These are phyloP conservation scores for Procavia capensis DNA, from an alignment of 2,113 vertebrate species.

Conservation along the genomic window DNA sequence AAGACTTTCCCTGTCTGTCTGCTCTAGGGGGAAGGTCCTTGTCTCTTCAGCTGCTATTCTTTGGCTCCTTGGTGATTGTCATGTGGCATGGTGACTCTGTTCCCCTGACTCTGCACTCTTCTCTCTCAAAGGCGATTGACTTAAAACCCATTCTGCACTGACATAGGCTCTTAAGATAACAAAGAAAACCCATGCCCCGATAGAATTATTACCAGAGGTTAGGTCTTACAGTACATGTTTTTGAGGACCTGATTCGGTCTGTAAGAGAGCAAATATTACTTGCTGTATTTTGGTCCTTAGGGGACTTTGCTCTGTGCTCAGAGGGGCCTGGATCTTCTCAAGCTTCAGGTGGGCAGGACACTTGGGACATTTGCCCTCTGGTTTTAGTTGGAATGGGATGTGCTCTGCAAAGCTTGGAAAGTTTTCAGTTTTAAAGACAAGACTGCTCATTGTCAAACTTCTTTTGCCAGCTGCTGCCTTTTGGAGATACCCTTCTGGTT, in stretches of 20 bases:
- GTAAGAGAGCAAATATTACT: neutral
- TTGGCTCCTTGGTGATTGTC: neutral
- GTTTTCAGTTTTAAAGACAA: neutral
- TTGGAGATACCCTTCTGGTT: neutral
- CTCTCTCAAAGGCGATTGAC: neutral
- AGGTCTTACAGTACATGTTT: neutral
- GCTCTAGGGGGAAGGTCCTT: neutral
- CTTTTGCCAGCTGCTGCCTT: neutral
- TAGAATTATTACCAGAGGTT: neutral
- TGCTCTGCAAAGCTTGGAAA: slow-evolving; percentile 17
- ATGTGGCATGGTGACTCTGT: no score
- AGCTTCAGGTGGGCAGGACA: neutral
- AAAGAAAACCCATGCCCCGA: neutral
- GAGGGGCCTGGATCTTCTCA: neutral
- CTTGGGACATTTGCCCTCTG: slow-evolving; percentile 7
- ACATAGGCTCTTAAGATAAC: neutral
- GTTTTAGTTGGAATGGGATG: slow-evolving; percentile 21
- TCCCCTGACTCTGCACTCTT: neutral
- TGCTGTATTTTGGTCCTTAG: neutral
- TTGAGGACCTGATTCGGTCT: neutral
- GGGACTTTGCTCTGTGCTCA: slow-evolving; percentile 5
- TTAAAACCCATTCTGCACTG: neutral
- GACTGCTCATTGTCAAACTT: neutral
- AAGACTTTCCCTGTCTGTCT: neutral
- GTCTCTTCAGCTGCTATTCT: neutral